phyloP scores from a whole-genome alignment of 2,888 invertebrate species.

The Deilephila porcellus region DNA sequence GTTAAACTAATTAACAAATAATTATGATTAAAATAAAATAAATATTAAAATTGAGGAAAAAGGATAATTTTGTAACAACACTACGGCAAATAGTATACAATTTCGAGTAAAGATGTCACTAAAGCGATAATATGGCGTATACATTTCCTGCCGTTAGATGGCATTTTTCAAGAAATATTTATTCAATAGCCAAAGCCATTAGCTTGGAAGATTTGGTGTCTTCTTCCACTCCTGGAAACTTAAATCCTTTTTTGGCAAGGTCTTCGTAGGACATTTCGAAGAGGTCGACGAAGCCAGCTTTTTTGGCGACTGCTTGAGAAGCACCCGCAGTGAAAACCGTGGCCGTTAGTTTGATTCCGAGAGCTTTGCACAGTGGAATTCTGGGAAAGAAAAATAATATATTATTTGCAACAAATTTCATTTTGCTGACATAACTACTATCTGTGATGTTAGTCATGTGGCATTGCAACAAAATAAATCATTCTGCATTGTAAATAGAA shows the following conservation, averaged over 20 bases:
- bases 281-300: conserved; percentile 75
- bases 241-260: conserved; percentile 68
- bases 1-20: neutral
- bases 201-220: conserved; percentile 75
- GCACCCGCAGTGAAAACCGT: conserved; percentile 83
- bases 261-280: conserved; percentile 76
- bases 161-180: conserved; percentile 30
- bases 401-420: conserved; percentile 14
- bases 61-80: neutral
- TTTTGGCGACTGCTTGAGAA: conserved; percentile 80
- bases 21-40: neutral
- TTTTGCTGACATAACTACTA: too few relatives aligned
- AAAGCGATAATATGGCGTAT: neutral
- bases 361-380: conserved; percentile 78
- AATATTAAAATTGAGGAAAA: too few relatives aligned
- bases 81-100: neutral
- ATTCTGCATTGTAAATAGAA: too few relatives aligned
- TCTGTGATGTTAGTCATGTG: too few relatives aligned
- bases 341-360: conserved; percentile 74
- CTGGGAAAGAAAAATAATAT: conserved; percentile 54
- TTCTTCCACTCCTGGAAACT: conserved; percentile 70
- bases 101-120: neutral
- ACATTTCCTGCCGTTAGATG: neutral
- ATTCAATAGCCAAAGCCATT: conserved; percentile 70
- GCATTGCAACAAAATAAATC: too few relatives aligned